These are phyloP conservation scores for Uropsilus gracilis DNA, from an alignment of 2,113 vertebrate genomes.

Conservation along the genomic window DNA sequence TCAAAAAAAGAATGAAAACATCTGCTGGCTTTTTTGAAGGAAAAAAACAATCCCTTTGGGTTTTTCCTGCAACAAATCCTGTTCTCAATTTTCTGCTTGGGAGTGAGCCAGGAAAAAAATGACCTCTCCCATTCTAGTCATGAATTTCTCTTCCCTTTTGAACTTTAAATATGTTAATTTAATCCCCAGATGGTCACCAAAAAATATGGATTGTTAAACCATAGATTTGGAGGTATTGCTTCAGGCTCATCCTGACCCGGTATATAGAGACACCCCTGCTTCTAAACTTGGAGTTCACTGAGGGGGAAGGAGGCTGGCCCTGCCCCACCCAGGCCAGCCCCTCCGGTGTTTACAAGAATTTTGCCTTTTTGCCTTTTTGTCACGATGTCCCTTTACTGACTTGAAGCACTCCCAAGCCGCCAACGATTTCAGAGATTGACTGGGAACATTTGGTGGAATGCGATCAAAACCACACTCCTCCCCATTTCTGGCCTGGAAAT, in stretches of 20 bases:
- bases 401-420: slow-evolving; percentile 31
- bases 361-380: slow-evolving; percentile 63
- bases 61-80: slow-evolving; percentile 76
- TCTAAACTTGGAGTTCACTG: slow-evolving; percentile 42
- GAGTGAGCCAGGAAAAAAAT: slow-evolving; percentile 78
- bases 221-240: slow-evolving; percentile 33
- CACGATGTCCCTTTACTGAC: slow-evolving; percentile 37
- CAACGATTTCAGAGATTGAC: slow-evolving; percentile 55
- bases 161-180: slow-evolving; percentile 81
- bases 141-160: slow-evolving; percentile 78
- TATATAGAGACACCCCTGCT: neutral
- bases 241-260: neutral
- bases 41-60: slow-evolving; percentile 74
- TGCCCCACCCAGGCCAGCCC: slow-evolving; percentile 13
- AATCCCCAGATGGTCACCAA: slow-evolving; percentile 78
- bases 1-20: slow-evolving; percentile 68
- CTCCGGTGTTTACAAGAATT: slow-evolving; percentile 41
- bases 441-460: slow-evolving; percentile 49
- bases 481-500: slow-evolving; percentile 60
- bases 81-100: slow-evolving; percentile 78
- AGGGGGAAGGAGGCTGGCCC: neutral
- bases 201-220: slow-evolving; percentile 71
- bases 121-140: slow-evolving; percentile 75
- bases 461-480: slow-evolving; percentile 51
- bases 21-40: slow-evolving; percentile 73